Percentiles rank a stretch among this genome's conserved stretches.
Evolutionary conservation across 2,797 vertebrate genomes (phyloP).

Genomic region (Eurystomus glaucurus): DNA sequence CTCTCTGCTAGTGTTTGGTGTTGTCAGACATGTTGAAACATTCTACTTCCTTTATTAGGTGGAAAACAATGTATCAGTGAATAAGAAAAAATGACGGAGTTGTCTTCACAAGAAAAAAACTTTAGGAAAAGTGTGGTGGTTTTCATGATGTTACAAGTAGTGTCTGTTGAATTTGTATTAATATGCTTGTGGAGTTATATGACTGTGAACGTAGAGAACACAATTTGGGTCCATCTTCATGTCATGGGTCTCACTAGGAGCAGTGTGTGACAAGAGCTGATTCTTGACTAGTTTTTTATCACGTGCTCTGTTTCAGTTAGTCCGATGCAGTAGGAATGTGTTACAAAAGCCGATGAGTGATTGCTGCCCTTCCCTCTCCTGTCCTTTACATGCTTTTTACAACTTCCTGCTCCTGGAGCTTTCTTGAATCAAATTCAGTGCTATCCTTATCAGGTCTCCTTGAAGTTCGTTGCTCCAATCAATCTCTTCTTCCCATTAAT

Average conservation of each 20-base stretch:
- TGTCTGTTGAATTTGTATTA: background rate
- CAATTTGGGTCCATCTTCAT: background rate
- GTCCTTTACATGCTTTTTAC: background rate
- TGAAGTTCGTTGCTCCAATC: background rate
- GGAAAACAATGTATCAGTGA: conserved; percentile 25
- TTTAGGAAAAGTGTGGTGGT: background rate
- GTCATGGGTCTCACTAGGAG: background rate
- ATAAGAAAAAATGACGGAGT: conserved; percentile 18
- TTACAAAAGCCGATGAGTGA: background rate
- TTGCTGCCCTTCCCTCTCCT: background rate
- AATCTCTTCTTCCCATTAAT: background rate
- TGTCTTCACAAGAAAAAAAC: background rate
- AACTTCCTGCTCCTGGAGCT: background rate
- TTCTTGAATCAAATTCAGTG: conserved; percentile 23
- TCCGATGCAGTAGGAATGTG: background rate
- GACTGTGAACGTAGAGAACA: background rate
- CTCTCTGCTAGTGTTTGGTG: background rate
- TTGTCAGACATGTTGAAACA: conserved; percentile 10
- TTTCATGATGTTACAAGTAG: background rate
- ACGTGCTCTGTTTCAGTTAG: background rate
- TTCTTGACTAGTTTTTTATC: background rate
- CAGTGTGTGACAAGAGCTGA: background rate
- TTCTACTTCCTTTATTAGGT: conserved; percentile 13
- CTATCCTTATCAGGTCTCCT: background rate
- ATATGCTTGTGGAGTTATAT: background rate